phyloP scores from a whole-genome alignment of 2,113 vertebrate genomes.

The Centropus bengalensis region DNA sequence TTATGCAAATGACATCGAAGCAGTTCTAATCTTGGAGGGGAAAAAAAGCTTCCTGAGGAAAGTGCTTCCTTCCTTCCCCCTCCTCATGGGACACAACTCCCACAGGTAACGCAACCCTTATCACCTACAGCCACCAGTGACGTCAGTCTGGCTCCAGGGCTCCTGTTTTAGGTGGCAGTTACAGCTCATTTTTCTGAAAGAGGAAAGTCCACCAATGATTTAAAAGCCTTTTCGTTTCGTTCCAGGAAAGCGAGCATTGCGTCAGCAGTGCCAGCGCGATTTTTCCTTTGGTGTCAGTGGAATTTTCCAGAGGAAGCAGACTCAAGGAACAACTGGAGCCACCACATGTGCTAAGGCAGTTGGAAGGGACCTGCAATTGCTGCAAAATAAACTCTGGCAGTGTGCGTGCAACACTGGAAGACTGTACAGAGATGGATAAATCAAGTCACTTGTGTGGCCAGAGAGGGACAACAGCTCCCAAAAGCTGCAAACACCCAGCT shows the following conservation, averaged over 20 bases:
- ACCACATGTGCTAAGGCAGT: neutral
- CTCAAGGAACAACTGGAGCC: slow-evolving; percentile 11
- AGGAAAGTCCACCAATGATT: slow-evolving; percentile 12
- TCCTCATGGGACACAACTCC: neutral
- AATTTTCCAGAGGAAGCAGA: slow-evolving; percentile 66
- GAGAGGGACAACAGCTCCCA: neutral
- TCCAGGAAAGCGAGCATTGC: slow-evolving; percentile 1
- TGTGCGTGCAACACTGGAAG: neutral
- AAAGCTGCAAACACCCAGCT: neutral
- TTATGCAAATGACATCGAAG: neutral
- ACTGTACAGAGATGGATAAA: neutral
- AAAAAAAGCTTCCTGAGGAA: neutral
- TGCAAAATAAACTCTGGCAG: neutral
- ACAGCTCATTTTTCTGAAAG: neutral
- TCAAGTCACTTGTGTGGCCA: neutral
- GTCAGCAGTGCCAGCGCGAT: neutral
- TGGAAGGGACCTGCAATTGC: neutral
- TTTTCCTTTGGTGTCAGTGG: neutral
- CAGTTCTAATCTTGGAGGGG: neutral
- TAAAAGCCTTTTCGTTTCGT: neutral
- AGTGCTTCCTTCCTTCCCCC: neutral
- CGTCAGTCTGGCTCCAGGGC: neutral
- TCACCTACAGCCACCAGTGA: neutral
- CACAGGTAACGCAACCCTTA: neutral
- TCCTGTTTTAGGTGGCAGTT: neutral